Conservation (phyloP, 2,797 vertebrate species). For the Echeneis naucrates region DNA sequence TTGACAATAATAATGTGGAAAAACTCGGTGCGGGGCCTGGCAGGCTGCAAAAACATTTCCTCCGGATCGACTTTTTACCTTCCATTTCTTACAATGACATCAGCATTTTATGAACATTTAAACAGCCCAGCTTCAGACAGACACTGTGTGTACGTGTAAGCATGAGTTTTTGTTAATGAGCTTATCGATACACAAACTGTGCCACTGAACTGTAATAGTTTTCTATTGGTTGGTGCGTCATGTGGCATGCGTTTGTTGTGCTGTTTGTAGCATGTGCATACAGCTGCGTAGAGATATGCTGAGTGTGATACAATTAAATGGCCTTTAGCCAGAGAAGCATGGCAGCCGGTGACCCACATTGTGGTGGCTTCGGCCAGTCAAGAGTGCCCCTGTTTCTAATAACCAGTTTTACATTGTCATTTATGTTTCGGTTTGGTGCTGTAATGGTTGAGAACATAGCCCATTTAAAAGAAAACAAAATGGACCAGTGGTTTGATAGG, state of each 20-base stretch:
- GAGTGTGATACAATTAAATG: constrained; percentile 29
- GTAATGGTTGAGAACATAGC: constrained; percentile 33
- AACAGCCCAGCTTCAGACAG: background rate
- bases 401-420: constrained; percentile 59
- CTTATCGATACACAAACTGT: background rate
- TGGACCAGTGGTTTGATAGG: constrained; percentile 30
- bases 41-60: constrained; percentile 46
- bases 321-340: constrained; percentile 52
- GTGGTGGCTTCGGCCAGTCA: constrained; percentile 34
- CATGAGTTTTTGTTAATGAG: background rate
- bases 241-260: background rate
- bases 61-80: constrained; percentile 46
- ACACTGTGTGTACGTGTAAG: background rate
- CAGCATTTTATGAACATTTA: constrained; percentile 50
- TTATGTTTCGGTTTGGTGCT: constrained; percentile 54
- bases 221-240: background rate
- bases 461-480: constrained; percentile 54
- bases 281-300: constrained; percentile 43
- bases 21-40: constrained; percentile 21
- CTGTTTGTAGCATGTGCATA: constrained; percentile 17
- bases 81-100: constrained; percentile 48
- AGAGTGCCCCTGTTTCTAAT: constrained; percentile 54
- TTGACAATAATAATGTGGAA: constrained; percentile 54
- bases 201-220: background rate
- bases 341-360: constrained; percentile 46